Evolutionary conservation across 2,797 vertebrate genomes (phyloP).

Genomic region (Urophycis tenuis): DNA sequence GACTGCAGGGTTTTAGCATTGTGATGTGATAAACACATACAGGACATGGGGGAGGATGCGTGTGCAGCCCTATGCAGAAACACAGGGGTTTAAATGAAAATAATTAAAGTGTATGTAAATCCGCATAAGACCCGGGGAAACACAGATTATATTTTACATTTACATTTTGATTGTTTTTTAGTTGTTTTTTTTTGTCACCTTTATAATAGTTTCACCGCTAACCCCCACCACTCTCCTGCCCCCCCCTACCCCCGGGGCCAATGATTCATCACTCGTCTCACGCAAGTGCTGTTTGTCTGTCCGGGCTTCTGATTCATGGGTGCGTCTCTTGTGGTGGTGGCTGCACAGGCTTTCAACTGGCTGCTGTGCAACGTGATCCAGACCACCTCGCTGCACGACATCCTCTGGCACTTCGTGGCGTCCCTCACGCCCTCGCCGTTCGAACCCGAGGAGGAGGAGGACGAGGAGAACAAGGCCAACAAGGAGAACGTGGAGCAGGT

Average conservation of each 20-base stretch:
- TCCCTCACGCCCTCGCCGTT: constrained; percentile 91
- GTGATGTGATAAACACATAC: no score
- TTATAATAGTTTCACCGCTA: no score
- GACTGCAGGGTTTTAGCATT: no score
- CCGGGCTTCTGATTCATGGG: background rate
- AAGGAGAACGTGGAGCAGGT: constrained; percentile 94
- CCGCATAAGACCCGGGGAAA: background rate
- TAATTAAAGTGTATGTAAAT: background rate
- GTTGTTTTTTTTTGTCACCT: no score
- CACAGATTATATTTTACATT: background rate
- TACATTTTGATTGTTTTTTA: no score
- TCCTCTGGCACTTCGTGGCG: constrained; percentile 98
- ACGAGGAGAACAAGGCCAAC: constrained; percentile 94
- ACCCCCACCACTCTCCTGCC: no score
- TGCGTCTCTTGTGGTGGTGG: background rate
- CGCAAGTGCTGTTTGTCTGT: background rate
- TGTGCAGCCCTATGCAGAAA: background rate
- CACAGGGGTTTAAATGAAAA: background rate
- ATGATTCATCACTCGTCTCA: background rate
- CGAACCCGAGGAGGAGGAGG: constrained; percentile 94
- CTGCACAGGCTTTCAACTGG: constrained; percentile 94
- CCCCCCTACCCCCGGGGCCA: background rate
- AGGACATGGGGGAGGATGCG: no score
- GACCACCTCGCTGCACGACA: constrained; percentile 96
- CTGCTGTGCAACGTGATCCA: constrained; percentile 99